These are phyloP conservation scores for Heliothis peltigera DNA, from an alignment of 2,888 invertebrate species.

Conservation along the genomic window DNA sequence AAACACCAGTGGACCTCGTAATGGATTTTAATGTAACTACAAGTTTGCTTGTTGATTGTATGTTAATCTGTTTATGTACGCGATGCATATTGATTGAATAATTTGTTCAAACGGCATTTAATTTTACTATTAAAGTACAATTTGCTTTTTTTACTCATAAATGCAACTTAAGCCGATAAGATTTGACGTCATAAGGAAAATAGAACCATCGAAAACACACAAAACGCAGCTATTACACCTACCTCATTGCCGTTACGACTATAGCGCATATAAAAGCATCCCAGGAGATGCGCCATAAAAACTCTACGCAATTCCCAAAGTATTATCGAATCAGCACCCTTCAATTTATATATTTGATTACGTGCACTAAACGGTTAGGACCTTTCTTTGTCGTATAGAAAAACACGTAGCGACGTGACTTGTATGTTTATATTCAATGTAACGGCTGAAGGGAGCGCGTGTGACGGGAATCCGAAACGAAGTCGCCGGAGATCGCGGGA, in stretches of 20 bases:
- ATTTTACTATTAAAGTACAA: too few species aligned
- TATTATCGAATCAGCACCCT: slow-evolving; percentile 61
- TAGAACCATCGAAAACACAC: neutral
- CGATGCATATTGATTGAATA: neutral
- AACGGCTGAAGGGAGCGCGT: slow-evolving; percentile 65
- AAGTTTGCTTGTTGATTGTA: slow-evolving; percentile 15
- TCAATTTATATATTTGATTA: slow-evolving; percentile 71
- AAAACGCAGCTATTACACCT: slow-evolving; percentile 5
- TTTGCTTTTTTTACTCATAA: neutral
- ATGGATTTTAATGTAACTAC: slow-evolving; percentile 32
- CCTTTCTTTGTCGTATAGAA: slow-evolving; percentile 67
- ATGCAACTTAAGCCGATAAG: neutral
- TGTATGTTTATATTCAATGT: slow-evolving; percentile 77
- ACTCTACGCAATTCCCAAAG: slow-evolving; percentile 46
- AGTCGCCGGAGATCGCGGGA: slow-evolving; percentile 54
- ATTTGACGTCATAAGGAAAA: neutral
- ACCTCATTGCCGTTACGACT: slow-evolving; percentile 4
- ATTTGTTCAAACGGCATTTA: too few species aligned
- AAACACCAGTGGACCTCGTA: slow-evolving; percentile 32
- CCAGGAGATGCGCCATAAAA: slow-evolving; percentile 32
- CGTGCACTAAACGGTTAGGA: slow-evolving; percentile 66
- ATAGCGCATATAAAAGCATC: slow-evolving; percentile 18
- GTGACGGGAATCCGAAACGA: slow-evolving; percentile 66
- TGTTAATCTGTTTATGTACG: slow-evolving; percentile 7
- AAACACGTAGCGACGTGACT: slow-evolving; percentile 73